Evolutionary conservation across 2,797 vertebrate genomes (phyloP).

Genomic region (Mus caroli): DNA sequence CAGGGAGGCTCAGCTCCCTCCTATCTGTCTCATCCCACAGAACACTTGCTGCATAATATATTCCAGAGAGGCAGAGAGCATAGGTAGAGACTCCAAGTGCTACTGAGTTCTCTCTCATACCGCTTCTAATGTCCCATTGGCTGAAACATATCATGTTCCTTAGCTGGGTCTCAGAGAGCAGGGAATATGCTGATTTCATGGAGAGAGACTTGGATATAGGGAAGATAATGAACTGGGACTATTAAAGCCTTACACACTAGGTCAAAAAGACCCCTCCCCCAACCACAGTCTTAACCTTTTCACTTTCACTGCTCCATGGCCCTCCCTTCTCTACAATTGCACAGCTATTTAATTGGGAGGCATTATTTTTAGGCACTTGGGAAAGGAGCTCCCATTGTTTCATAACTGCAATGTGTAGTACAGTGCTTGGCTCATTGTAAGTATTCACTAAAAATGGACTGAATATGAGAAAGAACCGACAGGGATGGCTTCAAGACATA

Average conservation of each 20-base stretch:
- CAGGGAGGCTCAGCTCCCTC: not conserved
- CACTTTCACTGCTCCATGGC: not conserved
- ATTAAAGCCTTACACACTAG: not conserved
- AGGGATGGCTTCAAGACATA: not conserved
- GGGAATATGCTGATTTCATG: not conserved
- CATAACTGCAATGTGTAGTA: not conserved
- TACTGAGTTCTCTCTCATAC: not conserved
- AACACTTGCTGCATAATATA: not conserved
- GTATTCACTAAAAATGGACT: not conserved
- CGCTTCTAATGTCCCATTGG: not conserved
- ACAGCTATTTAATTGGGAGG: not conserved
- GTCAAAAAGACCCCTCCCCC: not conserved
- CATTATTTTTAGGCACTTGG: not conserved
- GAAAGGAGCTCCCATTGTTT: not conserved
- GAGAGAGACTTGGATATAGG: not conserved
- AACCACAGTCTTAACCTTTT: not conserved
- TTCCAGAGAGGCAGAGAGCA: not conserved
- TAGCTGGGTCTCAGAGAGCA: not conserved
- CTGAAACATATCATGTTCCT: constrained; percentile 33
- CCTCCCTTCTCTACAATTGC: not conserved
- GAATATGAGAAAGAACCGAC: not conserved
- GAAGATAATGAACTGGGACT: not conserved
- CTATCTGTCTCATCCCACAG: not conserved
- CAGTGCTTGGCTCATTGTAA: not conserved
- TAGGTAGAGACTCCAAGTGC: not conserved